Evolutionary conservation across 2,113 vertebrate genomes (phyloP), one percentile per base, ranked within the genome.

Genomic region (Capreolus pygargus): DNA sequence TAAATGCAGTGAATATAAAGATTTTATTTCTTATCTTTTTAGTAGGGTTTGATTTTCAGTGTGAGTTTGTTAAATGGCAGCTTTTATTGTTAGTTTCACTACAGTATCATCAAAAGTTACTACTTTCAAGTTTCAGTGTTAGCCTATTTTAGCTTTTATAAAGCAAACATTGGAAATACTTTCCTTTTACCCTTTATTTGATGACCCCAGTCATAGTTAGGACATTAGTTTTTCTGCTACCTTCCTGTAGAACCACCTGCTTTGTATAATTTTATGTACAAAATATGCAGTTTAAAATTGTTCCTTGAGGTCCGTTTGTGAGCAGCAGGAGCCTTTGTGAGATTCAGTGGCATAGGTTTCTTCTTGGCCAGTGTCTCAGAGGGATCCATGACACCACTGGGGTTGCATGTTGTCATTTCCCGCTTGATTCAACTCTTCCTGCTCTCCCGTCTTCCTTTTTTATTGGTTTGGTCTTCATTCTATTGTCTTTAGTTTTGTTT

Each of bases 141-240:
- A 19, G 28, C 28, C 17, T 88, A 28, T 47, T 85, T 93, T 91
- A 67, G 25, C 93, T 92, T 91, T 92, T 93, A 93, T 61, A 83
- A 97, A 98, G 36, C 45, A 97, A 57, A 57, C 39, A 45, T 57
- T 70, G 39, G 28, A 95, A 93, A 85, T 52, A 17, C 12, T 94
- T 95, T 19, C 4, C 28, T 81, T 96, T 97, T 36, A 33, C n/a
- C 27, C 11, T 94, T 85, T 94, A 78, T 61, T 70, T 83, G 50
- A 57, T 94, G 81, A 95, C 14, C 6, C 47, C 54, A 50, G 2
- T 84, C n/a, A 7, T 84, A 47, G 39, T 60, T 89, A 47, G n/a
- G 14, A 81, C 4, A n/a, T 84, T 88, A 64, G 5, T 89, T 96
- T 92, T 88, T 9, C 8, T 11, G 3, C 30, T 74, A 6, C n/a